Evolutionary conservation across 2,888 invertebrate genomes (phyloP).

Genomic region (Dendrolimus pini): DNA sequence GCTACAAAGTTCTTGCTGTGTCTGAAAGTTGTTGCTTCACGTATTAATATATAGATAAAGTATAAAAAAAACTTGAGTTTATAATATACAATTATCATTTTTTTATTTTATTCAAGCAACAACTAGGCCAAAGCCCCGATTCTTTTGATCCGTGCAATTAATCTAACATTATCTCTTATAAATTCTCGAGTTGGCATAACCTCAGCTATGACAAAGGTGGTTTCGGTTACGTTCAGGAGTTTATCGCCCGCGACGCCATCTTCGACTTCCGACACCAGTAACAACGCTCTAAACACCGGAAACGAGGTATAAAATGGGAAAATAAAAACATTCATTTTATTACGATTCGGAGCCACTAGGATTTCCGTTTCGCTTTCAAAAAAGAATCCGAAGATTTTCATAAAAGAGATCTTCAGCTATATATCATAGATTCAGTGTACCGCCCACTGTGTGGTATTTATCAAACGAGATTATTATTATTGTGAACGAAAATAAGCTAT

Average conservation of each 20-base stretch:
- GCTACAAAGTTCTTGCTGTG: too few species aligned
- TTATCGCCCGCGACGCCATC: background rate
- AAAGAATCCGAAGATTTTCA: conserved; percentile 22
- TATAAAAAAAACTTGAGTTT: too few species aligned
- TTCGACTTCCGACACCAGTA: background rate
- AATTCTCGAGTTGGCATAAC: background rate
- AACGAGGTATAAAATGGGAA: background rate
- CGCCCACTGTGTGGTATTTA: conserved; percentile 34
- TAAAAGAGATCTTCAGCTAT: conserved; percentile 30
- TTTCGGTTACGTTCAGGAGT: background rate
- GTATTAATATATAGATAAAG: too few species aligned
- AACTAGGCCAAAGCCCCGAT: background rate
- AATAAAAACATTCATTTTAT: background rate
- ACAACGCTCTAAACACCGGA: background rate
- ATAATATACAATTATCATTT: too few species aligned
- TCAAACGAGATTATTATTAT: conserved; percentile 48
- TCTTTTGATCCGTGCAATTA: background rate
- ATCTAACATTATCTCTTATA: background rate
- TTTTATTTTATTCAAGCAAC: too few species aligned
- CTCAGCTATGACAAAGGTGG: background rate
- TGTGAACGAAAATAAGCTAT: conserved; percentile 48
- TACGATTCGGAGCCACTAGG: background rate
- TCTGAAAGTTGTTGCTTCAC: too few species aligned
- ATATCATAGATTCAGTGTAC: conserved; percentile 40
- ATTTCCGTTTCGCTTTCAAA: conserved; percentile 11